These are phyloP conservation scores for Acanthurus tractus DNA, from an alignment of 2,797 vertebrate genomes.

Conservation along the genomic window DNA sequence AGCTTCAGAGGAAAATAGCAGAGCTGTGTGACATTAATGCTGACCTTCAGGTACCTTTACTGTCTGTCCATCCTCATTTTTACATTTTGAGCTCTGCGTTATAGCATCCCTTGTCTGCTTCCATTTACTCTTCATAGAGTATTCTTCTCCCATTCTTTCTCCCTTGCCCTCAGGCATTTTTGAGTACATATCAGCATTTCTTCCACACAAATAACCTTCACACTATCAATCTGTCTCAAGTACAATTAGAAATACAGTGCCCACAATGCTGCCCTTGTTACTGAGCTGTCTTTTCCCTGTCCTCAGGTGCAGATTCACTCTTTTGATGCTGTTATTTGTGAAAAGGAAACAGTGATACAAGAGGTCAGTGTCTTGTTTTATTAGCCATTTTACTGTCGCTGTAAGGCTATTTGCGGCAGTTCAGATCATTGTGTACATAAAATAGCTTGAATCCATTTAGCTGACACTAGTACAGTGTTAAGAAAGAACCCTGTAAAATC, in stretches of 20 bases:
- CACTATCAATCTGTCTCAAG: background rate
- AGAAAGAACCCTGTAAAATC: background rate
- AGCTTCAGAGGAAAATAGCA: conserved; percentile 88
- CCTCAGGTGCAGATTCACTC: conserved; percentile 86
- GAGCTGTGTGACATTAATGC: conserved; percentile 85
- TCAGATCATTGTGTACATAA: background rate
- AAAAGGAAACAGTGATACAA: conserved; percentile 86
- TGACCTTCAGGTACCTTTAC: conserved; percentile 87
- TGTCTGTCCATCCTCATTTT: background rate
- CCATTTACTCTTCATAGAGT: background rate
- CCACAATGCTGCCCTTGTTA: background rate
- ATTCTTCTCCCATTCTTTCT: background rate
- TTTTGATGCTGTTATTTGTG: conserved; percentile 82
- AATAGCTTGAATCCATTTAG: background rate
- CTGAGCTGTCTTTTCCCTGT: background rate
- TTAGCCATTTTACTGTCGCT: background rate
- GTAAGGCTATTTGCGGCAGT: background rate
- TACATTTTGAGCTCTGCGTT: background rate
- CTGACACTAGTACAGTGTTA: background rate
- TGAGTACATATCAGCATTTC: background rate
- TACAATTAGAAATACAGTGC: background rate
- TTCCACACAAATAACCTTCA: background rate
- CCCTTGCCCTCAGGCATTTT: background rate
- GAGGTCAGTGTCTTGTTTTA: conserved; percentile 82
- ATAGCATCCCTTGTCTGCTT: background rate